A percentile compares a stretch with the other conserved stretches of the same genome.
Evolutionary conservation across 2,888 invertebrate genomes (phyloP).

Genomic region (Cephus rjabovi): DNA sequence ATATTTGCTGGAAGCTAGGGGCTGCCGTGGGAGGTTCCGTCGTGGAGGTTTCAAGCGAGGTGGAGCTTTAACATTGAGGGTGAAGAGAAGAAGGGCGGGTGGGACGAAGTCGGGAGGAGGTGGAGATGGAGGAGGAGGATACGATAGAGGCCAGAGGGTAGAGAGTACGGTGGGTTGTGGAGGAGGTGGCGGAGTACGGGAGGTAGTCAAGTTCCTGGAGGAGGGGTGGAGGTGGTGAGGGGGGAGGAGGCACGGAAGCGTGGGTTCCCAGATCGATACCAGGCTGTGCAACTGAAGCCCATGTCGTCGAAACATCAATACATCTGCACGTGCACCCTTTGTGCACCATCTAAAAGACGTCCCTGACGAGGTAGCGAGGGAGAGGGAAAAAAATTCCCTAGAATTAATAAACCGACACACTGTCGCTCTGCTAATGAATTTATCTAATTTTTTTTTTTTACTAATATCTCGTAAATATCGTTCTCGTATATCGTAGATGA

Average conservation of each 20-base stretch:
- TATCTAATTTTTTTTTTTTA: background rate
- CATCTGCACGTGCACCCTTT: conserved; percentile 53
- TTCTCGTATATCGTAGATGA: background rate
- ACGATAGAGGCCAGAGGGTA: conserved; percentile 14
- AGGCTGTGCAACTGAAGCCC: conserved; percentile 59
- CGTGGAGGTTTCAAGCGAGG: conserved; percentile 22
- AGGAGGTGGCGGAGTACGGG: conserved; percentile 22
- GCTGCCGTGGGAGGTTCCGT: conserved; percentile 26
- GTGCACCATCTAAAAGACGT: conserved; percentile 29
- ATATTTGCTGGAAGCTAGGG: conserved; percentile 42
- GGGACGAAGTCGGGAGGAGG: background rate
- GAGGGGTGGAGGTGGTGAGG: conserved; percentile 32
- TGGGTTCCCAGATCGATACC: conserved; percentile 58
- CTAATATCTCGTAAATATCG: background rate
- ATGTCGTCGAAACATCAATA: conserved; percentile 52
- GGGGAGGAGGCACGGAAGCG: conserved; percentile 46
- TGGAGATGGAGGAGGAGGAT: conserved; percentile 19
- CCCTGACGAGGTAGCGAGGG: background rate
- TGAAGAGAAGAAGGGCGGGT: conserved; percentile 21
- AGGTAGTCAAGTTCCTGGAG: conserved; percentile 32
- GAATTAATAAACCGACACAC: background rate
- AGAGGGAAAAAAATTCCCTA: background rate
- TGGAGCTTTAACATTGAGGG: conserved; percentile 33
- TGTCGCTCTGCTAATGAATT: background rate
- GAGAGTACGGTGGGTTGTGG: conserved; percentile 10